Percentiles rank a stretch among this genome's conserved stretches.
These are phyloP conservation scores for Mustela nigripes DNA, from an alignment of 2,113 vertebrate species.

Conservation along the genomic window DNA sequence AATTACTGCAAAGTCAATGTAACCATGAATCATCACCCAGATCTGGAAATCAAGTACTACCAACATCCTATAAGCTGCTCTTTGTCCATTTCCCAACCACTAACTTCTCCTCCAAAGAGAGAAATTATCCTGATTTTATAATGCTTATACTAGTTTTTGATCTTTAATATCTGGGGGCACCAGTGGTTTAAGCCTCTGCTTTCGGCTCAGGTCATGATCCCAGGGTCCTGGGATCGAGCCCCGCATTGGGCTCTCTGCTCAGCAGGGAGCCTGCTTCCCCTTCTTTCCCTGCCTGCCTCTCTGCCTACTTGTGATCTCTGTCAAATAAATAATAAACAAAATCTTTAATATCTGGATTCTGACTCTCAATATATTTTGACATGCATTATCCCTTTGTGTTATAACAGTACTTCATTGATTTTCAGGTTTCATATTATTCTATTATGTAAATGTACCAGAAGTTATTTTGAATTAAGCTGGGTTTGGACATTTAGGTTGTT, in stretches of 20 bases:
- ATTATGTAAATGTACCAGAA: not conserved
- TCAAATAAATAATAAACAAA: too few species aligned
- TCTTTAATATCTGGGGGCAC: not conserved
- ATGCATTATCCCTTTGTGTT: not conserved
- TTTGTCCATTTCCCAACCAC: not conserved
- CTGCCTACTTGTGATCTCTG: too few species aligned
- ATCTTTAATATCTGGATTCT: not conserved
- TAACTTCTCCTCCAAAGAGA: not conserved
- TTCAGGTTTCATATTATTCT: not conserved
- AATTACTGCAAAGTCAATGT: not conserved
- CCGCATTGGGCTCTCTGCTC: too few species aligned
- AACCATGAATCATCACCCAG: not conserved
- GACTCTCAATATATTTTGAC: not conserved
- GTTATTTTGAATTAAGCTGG: not conserved
- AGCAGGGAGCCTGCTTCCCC: too few species aligned
- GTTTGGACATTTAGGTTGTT: not conserved
- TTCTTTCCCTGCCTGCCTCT: too few species aligned
- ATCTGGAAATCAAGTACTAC: not conserved
- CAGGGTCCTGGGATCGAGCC: too few species aligned
- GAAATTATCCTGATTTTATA: not conserved
- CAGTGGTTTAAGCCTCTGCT: too few species aligned
- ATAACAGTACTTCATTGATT: not conserved
- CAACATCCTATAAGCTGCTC: not conserved
- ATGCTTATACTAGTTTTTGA: not conserved
- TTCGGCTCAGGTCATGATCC: too few species aligned